Base-by-base conservation (phyloP, 2,888 invertebrate genomes). In the Biston stratarius region DNA sequence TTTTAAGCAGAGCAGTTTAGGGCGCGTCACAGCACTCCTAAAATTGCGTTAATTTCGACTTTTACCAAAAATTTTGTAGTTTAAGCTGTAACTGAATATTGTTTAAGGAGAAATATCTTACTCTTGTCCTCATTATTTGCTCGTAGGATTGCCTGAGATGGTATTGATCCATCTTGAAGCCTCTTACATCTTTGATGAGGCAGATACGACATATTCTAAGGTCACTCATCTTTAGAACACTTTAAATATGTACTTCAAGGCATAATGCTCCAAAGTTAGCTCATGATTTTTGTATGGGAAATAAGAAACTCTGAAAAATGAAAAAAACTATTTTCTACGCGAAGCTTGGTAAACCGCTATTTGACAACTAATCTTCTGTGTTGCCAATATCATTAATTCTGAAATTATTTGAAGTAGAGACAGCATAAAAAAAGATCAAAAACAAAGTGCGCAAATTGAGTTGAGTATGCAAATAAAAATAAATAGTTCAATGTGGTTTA, bases 191-290 rank as follows among this genome's bases (percentile, higher is more conserved):
- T 15, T 80, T 83, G 36, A 75, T 76, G 15, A 88, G 74, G 67
- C 88, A 88, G 70, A 87, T 84, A 53, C 87, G 80, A 65, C 88
- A 88, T 68, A 84, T 75, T 76, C 83, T 79, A 14, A 83, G 64
- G 33, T 80, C 76, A 52, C 79, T 72, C 87, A 87, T 88, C 48
- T 62, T 66, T 15, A 52, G 42, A 34, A 24, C 33, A 61, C 12
- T n/a, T 8, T 47, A 34, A 45, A 7, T 3, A 57, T 57, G 10
- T 45, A 34, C 40, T 57, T 14, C 14, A 24, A 49, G 24, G 52
- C 51, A 42, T 24, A 9, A 14, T 14, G 55, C 42, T 49, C 9
- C 24, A 47, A 33, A 38, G 61, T 60, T 64, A 64, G 38, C 34
- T 57, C 61, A 56, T 65, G 3, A 61, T 61, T 57, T 44, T 33